Conservation (phyloP, 2,797 vertebrate genomes). For the Lepidocolaptes lacrymiger region DNA sequence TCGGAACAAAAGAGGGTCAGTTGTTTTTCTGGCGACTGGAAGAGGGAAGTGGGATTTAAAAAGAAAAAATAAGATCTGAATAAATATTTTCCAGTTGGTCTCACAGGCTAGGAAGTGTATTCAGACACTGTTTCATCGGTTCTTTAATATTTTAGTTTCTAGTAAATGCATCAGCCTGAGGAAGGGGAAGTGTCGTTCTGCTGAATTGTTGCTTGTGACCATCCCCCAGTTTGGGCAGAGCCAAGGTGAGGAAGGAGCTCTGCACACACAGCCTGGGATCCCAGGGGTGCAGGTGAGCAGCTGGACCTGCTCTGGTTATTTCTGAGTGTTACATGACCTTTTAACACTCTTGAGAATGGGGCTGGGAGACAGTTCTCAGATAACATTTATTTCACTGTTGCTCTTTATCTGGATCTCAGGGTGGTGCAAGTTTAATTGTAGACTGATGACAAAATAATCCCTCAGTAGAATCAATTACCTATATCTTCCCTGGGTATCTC, state of each 20-base stretch:
- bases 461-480: not conserved
- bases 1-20: not conserved
- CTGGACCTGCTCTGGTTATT: not conserved
- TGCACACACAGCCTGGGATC: not conserved
- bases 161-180: not conserved
- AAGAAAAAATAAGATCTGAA: not conserved
- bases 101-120: not conserved
- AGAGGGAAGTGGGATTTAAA: conserved; percentile 7
- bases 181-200: not conserved
- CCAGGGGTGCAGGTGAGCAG: not conserved
- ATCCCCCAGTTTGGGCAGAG: not conserved
- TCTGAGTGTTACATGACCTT: not conserved
- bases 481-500: not conserved
- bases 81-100: conserved; percentile 40
- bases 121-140: conserved; percentile 3
- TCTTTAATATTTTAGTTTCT: not conserved
- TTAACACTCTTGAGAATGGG: not conserved
- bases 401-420: not conserved
- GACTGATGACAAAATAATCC: conserved; percentile 41
- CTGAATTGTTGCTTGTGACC: not conserved
- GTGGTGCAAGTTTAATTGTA: not conserved
- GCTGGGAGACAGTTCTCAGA: not conserved
- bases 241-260: not conserved
- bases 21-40: not conserved
- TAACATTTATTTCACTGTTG: not conserved